Base-by-base conservation (phyloP, 2,113 vertebrate species). In the Romanogobio albipinnatus region DNA sequence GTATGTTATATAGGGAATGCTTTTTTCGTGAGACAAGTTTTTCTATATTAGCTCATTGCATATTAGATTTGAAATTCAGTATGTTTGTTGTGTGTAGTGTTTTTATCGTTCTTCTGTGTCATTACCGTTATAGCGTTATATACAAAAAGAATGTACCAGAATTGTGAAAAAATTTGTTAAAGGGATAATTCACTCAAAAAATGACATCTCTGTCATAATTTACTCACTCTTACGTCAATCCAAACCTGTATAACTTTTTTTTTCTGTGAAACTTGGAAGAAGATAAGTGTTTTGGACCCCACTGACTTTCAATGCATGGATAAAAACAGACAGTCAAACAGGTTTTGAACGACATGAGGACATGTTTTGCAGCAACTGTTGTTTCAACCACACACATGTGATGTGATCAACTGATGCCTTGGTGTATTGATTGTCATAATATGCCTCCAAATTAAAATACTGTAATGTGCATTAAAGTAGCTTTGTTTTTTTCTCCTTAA, bases 331-430 rank as follows among this genome's bases (percentile, higher is more conserved):
- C 19, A 62, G 59, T 13, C 61, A 24, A n/a, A 61, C 22, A 62
- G 10, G 59, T 62, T 62, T 62, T 11, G 11, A 62, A 53, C 10
- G 9, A 19, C 33, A 71, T 4, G 17, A 43, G 68, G 17, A 45
- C 13, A 6, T 9, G 45, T 75, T 47, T 75, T 47, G 15, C 33
- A 22, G 66, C 22, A 11, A 43, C 4, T 39, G 39, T 75, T 76
- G 47, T 33, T 76, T 76, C 24, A 33, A 8, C 24, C 74, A 53
- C 74, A 76, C 33, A 53, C 33, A 47, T 51, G 3, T 76, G 74
- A 76, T 53, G 47, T 76, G 15, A 49, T 74, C 10, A 47, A 74
- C 70, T n/a, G 39, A 74, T 47, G 39, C 22, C 70, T 76, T 76
- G 14, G 14, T 51, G 47, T 76, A 29, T 19, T 29, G 73, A 76